Percentiles rank a stretch among this genome's conserved stretches.
phyloP scores from a whole-genome alignment of 1,140 invertebrate species.

The Bombyx mandarina region DNA sequence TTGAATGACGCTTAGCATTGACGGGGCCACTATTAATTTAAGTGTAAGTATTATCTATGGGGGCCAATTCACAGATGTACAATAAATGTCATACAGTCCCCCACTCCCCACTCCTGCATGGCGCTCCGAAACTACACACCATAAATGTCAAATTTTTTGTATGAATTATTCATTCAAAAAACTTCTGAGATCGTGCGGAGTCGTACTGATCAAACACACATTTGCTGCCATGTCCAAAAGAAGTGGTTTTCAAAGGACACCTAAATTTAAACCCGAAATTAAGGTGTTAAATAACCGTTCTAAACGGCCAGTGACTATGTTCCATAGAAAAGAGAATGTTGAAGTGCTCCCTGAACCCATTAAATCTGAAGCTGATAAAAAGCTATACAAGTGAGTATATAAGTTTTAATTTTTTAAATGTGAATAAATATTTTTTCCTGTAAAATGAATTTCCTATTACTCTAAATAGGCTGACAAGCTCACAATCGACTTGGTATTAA shows the following conservation, averaged over 20 bases:
- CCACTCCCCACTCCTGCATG: not conserved
- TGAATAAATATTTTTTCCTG: not conserved
- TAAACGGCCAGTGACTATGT: constrained; percentile 22
- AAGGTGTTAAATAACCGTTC: constrained; percentile 29
- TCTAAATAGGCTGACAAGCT: no score
- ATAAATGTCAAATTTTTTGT: constrained; percentile 65
- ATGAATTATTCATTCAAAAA: constrained; percentile 50
- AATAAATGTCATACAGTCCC: not conserved
- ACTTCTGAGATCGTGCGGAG: constrained; percentile 34
- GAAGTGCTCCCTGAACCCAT: constrained; percentile 51
- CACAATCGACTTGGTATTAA: no score
- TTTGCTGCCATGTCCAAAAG: constrained; percentile 50
- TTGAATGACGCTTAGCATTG: no score
- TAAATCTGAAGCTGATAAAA: constrained; percentile 62
- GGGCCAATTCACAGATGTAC: not conserved
- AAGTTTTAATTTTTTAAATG: constrained; percentile 2
- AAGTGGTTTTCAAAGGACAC: constrained; percentile 42
- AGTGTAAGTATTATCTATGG: no score
- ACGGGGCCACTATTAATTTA: no score
- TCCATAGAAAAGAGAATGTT: constrained; percentile 44
- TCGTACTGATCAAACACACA: constrained; percentile 17
- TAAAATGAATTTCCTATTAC: not conserved
- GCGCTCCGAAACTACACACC: constrained; percentile 20
- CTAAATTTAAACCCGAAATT: constrained; percentile 56
- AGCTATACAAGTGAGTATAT: constrained; percentile 48